Conservation (phyloP, 2,888 invertebrate genomes). For the Drosophila longiperda region DNA sequence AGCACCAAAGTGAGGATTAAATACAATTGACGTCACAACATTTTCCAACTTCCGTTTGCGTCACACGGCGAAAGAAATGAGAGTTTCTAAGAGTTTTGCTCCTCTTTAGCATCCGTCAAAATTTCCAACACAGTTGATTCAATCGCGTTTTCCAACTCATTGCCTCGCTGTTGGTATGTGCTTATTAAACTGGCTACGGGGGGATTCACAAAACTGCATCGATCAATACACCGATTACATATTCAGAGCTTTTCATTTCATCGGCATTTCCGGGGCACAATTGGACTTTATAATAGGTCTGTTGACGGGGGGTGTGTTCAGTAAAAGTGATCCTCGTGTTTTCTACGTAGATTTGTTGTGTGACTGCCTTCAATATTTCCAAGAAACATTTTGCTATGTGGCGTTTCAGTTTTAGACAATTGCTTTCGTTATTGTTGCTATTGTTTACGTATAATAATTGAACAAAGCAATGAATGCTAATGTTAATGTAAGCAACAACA, state of each 20-base stretch:
- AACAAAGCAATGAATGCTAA: slow-evolving; percentile 47
- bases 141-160: not conserved
- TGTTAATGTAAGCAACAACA: slow-evolving; percentile 33
- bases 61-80: not conserved
- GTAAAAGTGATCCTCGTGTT: not conserved
- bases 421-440: slow-evolving; percentile 19
- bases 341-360: not conserved
- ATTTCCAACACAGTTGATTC: not conserved
- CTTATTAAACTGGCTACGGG: slow-evolving; percentile 31
- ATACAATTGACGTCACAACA: slow-evolving; percentile 53
- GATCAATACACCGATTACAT: slow-evolving; percentile 16
- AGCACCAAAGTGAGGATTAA: slow-evolving; percentile 47
- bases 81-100: not conserved
- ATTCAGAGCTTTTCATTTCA: slow-evolving; percentile 12
- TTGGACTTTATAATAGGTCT: slow-evolving; percentile 23
- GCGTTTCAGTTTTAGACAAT: slow-evolving; percentile 52
- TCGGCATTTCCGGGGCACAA: slow-evolving; percentile 49
- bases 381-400: slow-evolving; percentile 48
- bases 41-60: slow-evolving; percentile 41
- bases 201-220: slow-evolving; percentile 41
- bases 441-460: slow-evolving; percentile 37
- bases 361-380: slow-evolving; percentile 43
- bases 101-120: not conserved
- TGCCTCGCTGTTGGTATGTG: not conserved
- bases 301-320: not conserved